These are phyloP conservation scores for Epinephelus coioides DNA, from an alignment of 2,797 vertebrate species.

Conservation along the genomic window DNA sequence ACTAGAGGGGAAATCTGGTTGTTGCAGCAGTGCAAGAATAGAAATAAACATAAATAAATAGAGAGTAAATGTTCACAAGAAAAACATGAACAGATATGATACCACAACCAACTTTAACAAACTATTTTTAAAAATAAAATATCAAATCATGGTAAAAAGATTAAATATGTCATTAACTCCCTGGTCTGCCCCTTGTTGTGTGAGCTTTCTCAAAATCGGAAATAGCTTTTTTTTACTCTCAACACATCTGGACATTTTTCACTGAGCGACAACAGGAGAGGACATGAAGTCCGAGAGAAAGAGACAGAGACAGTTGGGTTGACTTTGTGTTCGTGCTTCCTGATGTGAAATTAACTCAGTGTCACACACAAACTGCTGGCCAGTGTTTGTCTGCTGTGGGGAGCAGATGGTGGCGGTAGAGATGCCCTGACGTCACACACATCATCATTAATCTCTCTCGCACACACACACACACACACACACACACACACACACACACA, in stretches of 20 bases:
- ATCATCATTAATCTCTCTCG: constrained; percentile 77
- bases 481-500: constrained; percentile 12
- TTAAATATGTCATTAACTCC: too few species aligned
- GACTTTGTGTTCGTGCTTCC: constrained; percentile 52
- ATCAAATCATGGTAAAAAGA: too few species aligned
- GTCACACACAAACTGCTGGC: constrained; percentile 61
- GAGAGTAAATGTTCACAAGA: too few species aligned
- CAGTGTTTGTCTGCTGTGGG: constrained; percentile 72
- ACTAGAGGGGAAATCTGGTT: too few species aligned
- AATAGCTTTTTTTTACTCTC: not conserved
- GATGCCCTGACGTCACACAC: constrained; percentile 66
- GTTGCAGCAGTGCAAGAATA: too few species aligned
- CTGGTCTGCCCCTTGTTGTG: not conserved
- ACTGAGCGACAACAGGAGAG: not conserved
- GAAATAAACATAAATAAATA: not conserved
- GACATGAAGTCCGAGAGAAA: constrained; percentile 25
- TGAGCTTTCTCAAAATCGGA: not conserved
- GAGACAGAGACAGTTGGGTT: constrained; percentile 15
- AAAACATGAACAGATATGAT: not conserved
- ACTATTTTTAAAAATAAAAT: too few species aligned
- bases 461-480: constrained; percentile 20
- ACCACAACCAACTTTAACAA: not conserved
- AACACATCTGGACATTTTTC: constrained; percentile 23
- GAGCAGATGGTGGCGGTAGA: constrained; percentile 77
- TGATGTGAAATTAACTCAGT: constrained; percentile 72